Evolutionary conservation across 2,888 invertebrate genomes (phyloP).

Genomic region (Pogonocherus hispidulus): DNA sequence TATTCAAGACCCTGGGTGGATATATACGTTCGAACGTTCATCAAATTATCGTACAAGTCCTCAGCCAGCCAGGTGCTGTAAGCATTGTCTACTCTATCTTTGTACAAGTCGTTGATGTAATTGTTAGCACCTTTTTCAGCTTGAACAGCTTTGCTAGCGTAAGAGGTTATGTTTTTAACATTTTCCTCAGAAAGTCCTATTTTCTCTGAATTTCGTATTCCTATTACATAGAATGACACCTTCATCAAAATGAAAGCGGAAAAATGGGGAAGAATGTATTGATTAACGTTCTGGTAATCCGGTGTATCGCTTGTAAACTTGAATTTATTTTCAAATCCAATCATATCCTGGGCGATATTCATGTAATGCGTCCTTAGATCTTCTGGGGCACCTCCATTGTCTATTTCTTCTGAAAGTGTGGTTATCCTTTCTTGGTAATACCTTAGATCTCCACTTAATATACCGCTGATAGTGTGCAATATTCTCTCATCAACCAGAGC

Average conservation of each 20-base stretch:
- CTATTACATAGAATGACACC: constrained; percentile 23
- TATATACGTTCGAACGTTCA: constrained; percentile 24
- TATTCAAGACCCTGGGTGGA: constrained; percentile 29
- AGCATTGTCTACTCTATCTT: constrained; percentile 17
- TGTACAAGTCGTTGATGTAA: constrained; percentile 23
- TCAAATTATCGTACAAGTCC: constrained; percentile 27
- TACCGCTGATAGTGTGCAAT: constrained; percentile 10
- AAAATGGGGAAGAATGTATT: constrained; percentile 13
- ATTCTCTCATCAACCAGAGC: constrained; percentile 4
- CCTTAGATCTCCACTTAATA: constrained; percentile 9
- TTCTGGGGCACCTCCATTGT: background rate
- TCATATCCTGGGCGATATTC: constrained; percentile 23
- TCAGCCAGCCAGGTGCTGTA: constrained; percentile 23
- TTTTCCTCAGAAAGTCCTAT: constrained; percentile 26
- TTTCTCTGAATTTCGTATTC: constrained; percentile 16
- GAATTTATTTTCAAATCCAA: constrained; percentile 32
- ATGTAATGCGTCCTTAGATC: constrained; percentile 17
- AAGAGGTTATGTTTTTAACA: constrained; percentile 10
- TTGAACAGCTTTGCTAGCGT: constrained; percentile 21
- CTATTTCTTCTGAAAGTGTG: constrained; percentile 5
- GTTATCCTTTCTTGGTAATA: constrained; percentile 24
- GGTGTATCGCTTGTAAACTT: background rate
- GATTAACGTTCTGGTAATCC: constrained; percentile 20
- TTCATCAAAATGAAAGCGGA: constrained; percentile 22
- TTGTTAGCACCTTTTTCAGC: constrained; percentile 26